Percentiles rank a stretch among this genome's conserved stretches.
These are phyloP conservation scores for Polylopha cassiicola DNA, from an alignment of 2,888 invertebrate genomes.

Conservation along the genomic window DNA sequence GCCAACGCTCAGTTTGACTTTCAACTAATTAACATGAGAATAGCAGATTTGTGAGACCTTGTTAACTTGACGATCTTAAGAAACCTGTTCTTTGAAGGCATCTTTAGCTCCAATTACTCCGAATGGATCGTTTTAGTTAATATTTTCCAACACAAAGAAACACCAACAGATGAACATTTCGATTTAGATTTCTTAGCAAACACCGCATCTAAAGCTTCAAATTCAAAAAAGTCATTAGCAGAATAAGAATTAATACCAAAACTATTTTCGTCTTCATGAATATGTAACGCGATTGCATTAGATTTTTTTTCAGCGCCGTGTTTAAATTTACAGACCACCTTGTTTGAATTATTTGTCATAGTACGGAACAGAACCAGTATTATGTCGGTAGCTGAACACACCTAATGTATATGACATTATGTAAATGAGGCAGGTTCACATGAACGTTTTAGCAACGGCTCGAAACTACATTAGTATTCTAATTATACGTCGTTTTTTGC, in stretches of 20 bases:
- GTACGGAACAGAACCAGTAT: slow-evolving; percentile 37
- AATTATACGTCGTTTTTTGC: slow-evolving; percentile 57
- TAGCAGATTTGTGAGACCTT: slow-evolving; percentile 28
- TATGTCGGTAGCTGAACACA: slow-evolving; percentile 58
- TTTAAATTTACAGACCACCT: slow-evolving; percentile 22
- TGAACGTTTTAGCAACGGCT: slow-evolving; percentile 54
- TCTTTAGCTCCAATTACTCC: slow-evolving; percentile 11
- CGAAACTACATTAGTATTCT: slow-evolving; percentile 56
- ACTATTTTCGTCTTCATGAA: no score
- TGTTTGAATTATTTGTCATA: slow-evolving; percentile 35
- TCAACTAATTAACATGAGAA: slow-evolving; percentile 64
- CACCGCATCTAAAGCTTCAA: no score
- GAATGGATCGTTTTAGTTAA: not conserved
- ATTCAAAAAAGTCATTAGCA: no score
- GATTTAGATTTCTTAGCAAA: no score
- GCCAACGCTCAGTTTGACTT: slow-evolving; percentile 53
- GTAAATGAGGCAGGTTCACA: slow-evolving; percentile 56
- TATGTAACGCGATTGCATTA: no score
- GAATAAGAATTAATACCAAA: no score
- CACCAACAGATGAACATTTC: no score
- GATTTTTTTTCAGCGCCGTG: no score
- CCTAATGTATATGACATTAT: slow-evolving; percentile 63
- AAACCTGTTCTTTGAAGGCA: slow-evolving; percentile 12
- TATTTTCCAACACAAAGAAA: no score
- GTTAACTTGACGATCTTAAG: slow-evolving; percentile 21